Percentiles rank a stretch among this genome's conserved stretches.
Conservation (phyloP, 2,797 vertebrate species). For the Sternotherus odoratus region DNA sequence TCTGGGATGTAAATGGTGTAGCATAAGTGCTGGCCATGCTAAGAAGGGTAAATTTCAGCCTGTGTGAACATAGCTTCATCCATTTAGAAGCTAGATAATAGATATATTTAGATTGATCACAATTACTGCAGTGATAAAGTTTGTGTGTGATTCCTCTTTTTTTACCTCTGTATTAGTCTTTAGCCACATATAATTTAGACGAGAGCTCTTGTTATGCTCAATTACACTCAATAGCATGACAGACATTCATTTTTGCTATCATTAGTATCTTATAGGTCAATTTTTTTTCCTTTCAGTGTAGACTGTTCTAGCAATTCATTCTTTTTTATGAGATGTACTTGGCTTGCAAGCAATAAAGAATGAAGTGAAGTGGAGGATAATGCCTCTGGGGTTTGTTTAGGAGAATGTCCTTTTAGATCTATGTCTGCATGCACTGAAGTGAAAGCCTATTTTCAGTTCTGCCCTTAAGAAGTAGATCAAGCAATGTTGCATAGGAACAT, state of each 20-base stretch:
- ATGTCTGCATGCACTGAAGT: background rate
- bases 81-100: background rate
- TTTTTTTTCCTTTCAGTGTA: background rate
- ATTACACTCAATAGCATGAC: background rate
- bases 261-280: background rate
- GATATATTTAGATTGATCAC: background rate
- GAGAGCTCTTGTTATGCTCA: background rate
- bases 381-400: background rate
- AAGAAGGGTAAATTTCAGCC: fast-evolving
- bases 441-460: background rate
- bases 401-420: background rate
- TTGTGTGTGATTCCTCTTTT: background rate
- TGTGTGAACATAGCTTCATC: background rate
- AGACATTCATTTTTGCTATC: background rate
- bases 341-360: background rate
- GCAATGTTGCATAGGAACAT: background rate
- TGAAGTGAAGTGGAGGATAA: background rate
- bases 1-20: background rate
- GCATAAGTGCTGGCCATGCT: background rate
- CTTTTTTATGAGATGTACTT: background rate
- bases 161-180: background rate
- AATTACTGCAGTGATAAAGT: background rate
- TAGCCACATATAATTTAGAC: background rate
- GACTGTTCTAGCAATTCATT: background rate
- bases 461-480: background rate